phyloP scores from a whole-genome alignment of 2,113 vertebrate genomes.

The Dryoscopus gambensis region DNA sequence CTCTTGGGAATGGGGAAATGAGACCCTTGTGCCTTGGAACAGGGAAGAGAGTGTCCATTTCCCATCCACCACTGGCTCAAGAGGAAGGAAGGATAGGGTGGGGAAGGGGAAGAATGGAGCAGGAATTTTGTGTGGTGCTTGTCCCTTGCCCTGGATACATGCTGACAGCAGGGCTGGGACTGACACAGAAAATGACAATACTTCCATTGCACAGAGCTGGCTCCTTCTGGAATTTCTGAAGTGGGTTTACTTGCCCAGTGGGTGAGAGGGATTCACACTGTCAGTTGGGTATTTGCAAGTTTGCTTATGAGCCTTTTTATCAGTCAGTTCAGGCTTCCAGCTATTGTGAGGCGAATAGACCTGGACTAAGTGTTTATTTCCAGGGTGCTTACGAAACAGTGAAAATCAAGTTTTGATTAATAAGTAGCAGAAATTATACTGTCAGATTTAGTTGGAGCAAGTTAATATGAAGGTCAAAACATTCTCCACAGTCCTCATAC shows the following conservation, averaged over 20 bases:
- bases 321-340: neutral
- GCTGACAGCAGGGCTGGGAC: neutral
- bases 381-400: neutral
- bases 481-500: neutral
- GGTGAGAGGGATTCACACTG: constrained; percentile 6
- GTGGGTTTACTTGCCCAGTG: constrained; percentile 1
- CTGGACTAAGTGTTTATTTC: neutral
- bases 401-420: neutral
- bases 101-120: neutral
- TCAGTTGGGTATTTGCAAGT: neutral
- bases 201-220: neutral
- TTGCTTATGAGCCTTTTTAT: neutral
- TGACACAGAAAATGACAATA: neutral
- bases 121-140: neutral
- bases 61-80: rapidly evolving
- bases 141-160: neutral
- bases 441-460: neutral
- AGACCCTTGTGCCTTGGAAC: neutral
- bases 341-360: neutral
- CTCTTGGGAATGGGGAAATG: neutral
- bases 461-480: neutral
- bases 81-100: neutral
- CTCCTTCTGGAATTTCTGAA: constrained; percentile 19
- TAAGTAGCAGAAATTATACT: neutral
- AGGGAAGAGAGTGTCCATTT: neutral